Conservation (phyloP, 2,888 invertebrate genomes). For the Polietes domitor region DNA sequence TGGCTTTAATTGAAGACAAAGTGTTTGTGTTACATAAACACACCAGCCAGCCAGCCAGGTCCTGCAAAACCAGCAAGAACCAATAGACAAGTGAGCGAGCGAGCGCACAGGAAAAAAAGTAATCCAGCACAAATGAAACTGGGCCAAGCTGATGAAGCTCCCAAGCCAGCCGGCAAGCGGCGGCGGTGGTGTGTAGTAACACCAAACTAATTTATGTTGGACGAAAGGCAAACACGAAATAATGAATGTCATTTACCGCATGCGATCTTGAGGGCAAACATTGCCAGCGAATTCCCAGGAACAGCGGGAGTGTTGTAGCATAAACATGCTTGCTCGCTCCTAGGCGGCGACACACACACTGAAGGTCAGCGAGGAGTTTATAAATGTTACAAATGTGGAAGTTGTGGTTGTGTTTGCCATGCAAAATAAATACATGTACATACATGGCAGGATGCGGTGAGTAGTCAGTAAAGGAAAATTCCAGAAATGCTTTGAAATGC, state of each 20-base stretch:
- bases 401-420: background rate
- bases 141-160: slow-evolving; percentile 9
- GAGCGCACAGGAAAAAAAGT: background rate
- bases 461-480: too few relatives aligned
- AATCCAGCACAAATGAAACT: slow-evolving; percentile 14
- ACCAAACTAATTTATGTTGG: slow-evolving; percentile 26
- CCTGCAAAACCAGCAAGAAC: background rate
- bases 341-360: too few relatives aligned
- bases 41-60: background rate
- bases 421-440: too few relatives aligned
- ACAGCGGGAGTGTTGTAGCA: background rate
- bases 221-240: background rate
- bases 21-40: slow-evolving; percentile 32
- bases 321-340: background rate
- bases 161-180: background rate
- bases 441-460: too few relatives aligned
- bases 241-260: slow-evolving; percentile 1
- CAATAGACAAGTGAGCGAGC: too few relatives aligned
- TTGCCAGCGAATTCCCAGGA: background rate
- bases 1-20: slow-evolving; percentile 52
- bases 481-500: too few relatives aligned
- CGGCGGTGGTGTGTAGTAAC: slow-evolving; percentile 8
- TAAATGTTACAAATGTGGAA: background rate
- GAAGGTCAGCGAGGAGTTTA: background rate
- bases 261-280: background rate